Conservation (phyloP, 35 echinoderm and acorn worm species). For the Eucidaris tribuloides region DNA sequence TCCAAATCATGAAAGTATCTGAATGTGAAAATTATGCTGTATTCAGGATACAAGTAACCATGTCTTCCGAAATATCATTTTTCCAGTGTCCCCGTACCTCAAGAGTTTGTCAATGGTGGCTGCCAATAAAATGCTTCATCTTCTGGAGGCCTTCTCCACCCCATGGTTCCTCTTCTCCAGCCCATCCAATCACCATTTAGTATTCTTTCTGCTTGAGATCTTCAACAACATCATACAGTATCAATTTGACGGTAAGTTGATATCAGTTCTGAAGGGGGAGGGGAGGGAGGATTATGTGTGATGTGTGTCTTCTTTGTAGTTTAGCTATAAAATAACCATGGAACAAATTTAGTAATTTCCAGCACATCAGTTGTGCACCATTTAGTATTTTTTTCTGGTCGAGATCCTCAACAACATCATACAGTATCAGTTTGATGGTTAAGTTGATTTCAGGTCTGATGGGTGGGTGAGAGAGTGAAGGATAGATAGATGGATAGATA, state of each 20-base stretch:
- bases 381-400: conserved; percentile 92
- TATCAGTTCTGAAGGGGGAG: not conserved
- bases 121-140: conserved; percentile 93
- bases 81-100: conserved; percentile 87
- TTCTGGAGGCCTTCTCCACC: conserved; percentile 96
- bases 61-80: too few species aligned
- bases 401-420: conserved; percentile 99
- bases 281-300: too few species aligned
- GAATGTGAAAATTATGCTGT: too few species aligned
- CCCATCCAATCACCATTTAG: conserved; percentile 94
- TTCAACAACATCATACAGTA: conserved; percentile 99
- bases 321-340: too few species aligned
- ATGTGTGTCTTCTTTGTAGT: too few species aligned
- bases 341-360: too few species aligned
- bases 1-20: too few species aligned
- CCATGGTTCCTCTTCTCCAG: conserved; percentile 98
- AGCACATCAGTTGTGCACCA: conserved; percentile 94
- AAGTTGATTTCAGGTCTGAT: conserved; percentile 33
- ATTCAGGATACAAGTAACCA: too few species aligned
- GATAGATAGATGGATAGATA: too few species aligned
- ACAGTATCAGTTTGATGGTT: conserved; percentile 99
- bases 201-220: conserved; percentile 95
- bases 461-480: too few species aligned
- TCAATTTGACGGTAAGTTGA: conserved; percentile 99
- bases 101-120: conserved; percentile 99